Evolutionary conservation across 2,797 vertebrate genomes (phyloP).

Genomic region (Clarias laeviceps): DNA sequence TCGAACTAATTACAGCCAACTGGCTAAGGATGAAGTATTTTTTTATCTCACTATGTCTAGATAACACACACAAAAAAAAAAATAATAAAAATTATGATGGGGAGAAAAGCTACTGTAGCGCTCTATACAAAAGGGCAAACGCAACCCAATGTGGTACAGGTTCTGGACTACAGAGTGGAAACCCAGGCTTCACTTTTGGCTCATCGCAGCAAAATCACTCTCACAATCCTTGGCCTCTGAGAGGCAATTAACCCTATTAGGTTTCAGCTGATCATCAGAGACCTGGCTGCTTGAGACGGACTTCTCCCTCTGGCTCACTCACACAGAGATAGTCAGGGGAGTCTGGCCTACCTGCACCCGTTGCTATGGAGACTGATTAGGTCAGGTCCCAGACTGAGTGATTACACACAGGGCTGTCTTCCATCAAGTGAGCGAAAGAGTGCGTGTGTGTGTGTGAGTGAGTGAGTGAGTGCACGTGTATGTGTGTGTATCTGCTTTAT

Average conservation of each 20-base stretch:
- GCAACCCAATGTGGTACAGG: slow-evolving; percentile 16
- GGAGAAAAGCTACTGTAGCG: not conserved
- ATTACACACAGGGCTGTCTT: slow-evolving; percentile 58
- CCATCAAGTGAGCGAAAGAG: slow-evolving; percentile 18
- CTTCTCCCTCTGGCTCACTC: slow-evolving; percentile 23
- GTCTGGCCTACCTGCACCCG: slow-evolving; percentile 50
- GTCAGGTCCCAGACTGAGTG: slow-evolving; percentile 60
- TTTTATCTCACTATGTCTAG: slow-evolving; percentile 17
- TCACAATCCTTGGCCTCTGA: slow-evolving; percentile 65
- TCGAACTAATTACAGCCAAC: slow-evolving; percentile 30
- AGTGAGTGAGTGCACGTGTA: slow-evolving; percentile 7
- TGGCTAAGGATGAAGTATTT: slow-evolving; percentile 30
- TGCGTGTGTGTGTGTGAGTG: slow-evolving; percentile 25
- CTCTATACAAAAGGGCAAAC: slow-evolving; percentile 15
- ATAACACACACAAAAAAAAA: slow-evolving; percentile 33
- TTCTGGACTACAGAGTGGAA: not conserved
- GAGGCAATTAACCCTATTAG: slow-evolving; percentile 76
- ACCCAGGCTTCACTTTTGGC: slow-evolving; percentile 30
- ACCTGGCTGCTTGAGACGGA: slow-evolving; percentile 64
- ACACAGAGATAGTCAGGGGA: slow-evolving; percentile 7
- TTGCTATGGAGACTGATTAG: slow-evolving; percentile 70
- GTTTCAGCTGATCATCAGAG: slow-evolving; percentile 67
- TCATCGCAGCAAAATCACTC: slow-evolving; percentile 57
- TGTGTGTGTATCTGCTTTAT: slow-evolving; percentile 63
- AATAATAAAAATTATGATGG: slow-evolving; percentile 15